phyloP scores from a whole-genome alignment of 2,113 vertebrate species.

The Hiodon alosoides region DNA sequence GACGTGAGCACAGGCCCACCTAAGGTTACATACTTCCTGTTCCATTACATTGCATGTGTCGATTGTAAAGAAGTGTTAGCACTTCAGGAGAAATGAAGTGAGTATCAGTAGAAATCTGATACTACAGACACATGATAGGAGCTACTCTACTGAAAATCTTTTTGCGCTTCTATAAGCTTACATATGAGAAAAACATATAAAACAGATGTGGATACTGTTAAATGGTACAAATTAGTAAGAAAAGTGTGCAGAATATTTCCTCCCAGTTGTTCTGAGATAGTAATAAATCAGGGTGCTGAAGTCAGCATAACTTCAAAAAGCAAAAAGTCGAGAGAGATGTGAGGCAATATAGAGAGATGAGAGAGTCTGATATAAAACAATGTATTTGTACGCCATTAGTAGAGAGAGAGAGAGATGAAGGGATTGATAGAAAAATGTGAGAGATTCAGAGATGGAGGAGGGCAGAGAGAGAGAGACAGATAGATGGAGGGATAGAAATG shows the following conservation, averaged over 20 bases:
- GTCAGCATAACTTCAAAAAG: constrained; percentile 10
- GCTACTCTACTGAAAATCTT: no score
- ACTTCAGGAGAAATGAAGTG: no score
- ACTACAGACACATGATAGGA: no score
- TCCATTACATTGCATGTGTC: no score
- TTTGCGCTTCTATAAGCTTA: no score
- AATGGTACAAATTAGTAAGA: neutral
- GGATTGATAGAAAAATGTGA: neutral
- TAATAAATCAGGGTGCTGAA: constrained; percentile 11
- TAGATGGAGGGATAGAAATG: constrained; percentile 24
- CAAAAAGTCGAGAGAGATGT: neutral
- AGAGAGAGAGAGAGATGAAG: neutral
- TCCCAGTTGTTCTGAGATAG: constrained; percentile 11
- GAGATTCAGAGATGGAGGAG: constrained; percentile 31
- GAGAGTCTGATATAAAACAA: neutral
- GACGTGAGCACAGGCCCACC: no score
- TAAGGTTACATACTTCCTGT: no score
- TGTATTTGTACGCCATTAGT: neutral
- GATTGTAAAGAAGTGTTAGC: no score
- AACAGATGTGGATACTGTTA: constrained; percentile 8
- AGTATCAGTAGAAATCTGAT: no score
- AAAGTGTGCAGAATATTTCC: constrained; percentile 1
- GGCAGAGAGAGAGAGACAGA: constrained; percentile 20
- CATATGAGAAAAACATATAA: constrained; percentile 16
- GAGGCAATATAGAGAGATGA: neutral